A percentile compares a stretch with the other conserved stretches of the same genome.
phyloP scores from a whole-genome alignment of 2,113 vertebrate genomes.

The Neodon shergylaensis region DNA sequence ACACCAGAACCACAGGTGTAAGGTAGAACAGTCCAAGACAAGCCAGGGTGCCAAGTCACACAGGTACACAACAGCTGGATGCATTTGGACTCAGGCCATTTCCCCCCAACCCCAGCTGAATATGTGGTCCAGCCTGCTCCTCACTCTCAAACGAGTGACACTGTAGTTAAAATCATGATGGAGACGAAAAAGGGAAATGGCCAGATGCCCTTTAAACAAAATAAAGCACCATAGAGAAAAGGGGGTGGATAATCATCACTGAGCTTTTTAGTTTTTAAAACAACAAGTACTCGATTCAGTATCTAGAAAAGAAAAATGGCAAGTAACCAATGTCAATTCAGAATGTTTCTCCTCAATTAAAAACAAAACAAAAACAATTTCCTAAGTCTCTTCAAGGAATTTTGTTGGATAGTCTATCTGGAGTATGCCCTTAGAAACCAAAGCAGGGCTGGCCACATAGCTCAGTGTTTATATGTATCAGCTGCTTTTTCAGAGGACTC shows the following conservation, averaged over 20 bases:
- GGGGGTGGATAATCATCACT: neutral
- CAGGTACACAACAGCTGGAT: slow-evolving; percentile 59
- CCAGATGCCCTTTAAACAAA: neutral
- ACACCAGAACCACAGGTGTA: slow-evolving; percentile 62
- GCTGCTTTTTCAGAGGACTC: neutral
- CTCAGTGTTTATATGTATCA: neutral
- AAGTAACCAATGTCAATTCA: neutral
- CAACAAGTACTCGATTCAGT: neutral
- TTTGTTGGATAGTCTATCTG: neutral
- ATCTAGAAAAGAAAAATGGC: slow-evolving; percentile 17
- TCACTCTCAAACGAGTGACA: slow-evolving; percentile 57
- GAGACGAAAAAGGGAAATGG: slow-evolving; percentile 15
- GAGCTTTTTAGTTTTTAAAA: neutral
- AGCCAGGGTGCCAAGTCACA: slow-evolving; percentile 21
- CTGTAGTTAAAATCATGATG: slow-evolving; percentile 49
- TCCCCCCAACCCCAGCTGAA: neutral
- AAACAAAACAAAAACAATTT: neutral
- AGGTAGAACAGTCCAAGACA: slow-evolving; percentile 34
- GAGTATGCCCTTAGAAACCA: neutral
- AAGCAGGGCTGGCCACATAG: neutral
- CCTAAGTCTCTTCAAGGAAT: neutral
- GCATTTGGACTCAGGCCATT: slow-evolving; percentile 49
- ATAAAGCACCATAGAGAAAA: slow-evolving; percentile 10
- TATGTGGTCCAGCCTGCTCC: slow-evolving; percentile 5
- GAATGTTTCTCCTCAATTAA: neutral